Conservation (phyloP, 2,888 invertebrate species). For the Eupithecia inturbata region DNA sequence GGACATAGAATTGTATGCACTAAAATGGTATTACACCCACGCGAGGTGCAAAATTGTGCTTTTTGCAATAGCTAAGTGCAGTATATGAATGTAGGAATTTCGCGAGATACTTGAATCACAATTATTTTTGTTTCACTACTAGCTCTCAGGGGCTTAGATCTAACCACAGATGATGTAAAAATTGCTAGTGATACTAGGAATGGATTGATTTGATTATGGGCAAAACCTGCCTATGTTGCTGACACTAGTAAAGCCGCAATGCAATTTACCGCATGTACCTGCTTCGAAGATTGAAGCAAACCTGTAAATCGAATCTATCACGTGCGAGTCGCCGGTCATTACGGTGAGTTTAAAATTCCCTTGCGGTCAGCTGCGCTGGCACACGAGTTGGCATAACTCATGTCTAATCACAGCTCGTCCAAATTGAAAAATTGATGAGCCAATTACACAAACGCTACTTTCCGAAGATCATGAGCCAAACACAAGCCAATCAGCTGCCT, state of each 20-base stretch:
- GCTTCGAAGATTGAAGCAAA: slow-evolving; percentile 73
- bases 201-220: slow-evolving; percentile 31
- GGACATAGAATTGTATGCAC: neutral
- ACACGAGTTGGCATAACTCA: slow-evolving; percentile 37
- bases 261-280: slow-evolving; percentile 70
- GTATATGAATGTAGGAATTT: slow-evolving; percentile 2
- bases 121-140: neutral
- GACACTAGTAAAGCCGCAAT: slow-evolving; percentile 74
- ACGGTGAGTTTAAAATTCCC: slow-evolving; percentile 67
- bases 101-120: neutral
- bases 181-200: neutral
- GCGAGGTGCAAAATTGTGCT: neutral
- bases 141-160: neutral
- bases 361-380: slow-evolving; percentile 67
- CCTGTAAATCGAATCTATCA: slow-evolving; percentile 81
- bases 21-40: neutral
- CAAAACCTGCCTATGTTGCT: slow-evolving; percentile 51
- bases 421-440: slow-evolving; percentile 30
- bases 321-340: slow-evolving; percentile 73
- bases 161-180: neutral
- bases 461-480: slow-evolving; percentile 20
- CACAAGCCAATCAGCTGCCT: slow-evolving; percentile 30
- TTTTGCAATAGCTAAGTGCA: neutral
- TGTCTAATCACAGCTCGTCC: slow-evolving; percentile 33
- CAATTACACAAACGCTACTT: slow-evolving; percentile 18